phyloP scores from a whole-genome alignment of 2,888 invertebrate genomes.

The Anoncus sp. region DNA sequence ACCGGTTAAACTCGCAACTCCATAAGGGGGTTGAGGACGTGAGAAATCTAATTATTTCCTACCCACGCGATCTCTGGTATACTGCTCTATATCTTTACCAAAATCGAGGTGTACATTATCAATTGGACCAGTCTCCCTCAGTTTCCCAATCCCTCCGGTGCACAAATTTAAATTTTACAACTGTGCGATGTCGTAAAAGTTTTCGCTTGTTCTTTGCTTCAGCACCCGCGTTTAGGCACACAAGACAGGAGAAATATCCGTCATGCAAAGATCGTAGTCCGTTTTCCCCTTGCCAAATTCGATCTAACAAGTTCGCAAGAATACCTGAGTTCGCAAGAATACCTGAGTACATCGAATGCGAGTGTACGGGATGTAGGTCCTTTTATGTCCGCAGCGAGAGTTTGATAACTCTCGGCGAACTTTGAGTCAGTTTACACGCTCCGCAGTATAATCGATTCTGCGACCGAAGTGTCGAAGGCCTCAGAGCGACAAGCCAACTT shows the following conservation, averaged over 20 bases:
- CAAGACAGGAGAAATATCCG: constrained; percentile 4
- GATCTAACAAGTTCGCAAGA: constrained; percentile 28
- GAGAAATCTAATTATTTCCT: constrained; percentile 34
- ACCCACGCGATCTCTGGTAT: constrained; percentile 2
- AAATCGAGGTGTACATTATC: constrained; percentile 20
- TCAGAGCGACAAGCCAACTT: constrained; percentile 19
- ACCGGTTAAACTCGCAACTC: constrained; percentile 25
- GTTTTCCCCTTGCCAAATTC: constrained; percentile 10
- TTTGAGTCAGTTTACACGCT: constrained; percentile 26
- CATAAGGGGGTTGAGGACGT: not conserved
- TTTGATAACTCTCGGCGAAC: constrained; percentile 14
- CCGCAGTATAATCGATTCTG: constrained; percentile 39
- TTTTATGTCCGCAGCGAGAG: not conserved
- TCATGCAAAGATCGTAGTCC: constrained; percentile 27
- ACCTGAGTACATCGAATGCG: constrained; percentile 2
- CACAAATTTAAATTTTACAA: constrained; percentile 4
- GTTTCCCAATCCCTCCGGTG: not conserved
- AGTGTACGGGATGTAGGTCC: not conserved
- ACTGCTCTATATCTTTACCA: not conserved
- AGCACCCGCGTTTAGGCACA: not conserved
- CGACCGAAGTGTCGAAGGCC: constrained; percentile 15
- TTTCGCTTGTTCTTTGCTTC: not conserved
- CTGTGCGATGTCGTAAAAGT: constrained; percentile 1
- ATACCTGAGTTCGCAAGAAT: no score
- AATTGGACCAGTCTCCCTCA: constrained; percentile 1